Conservation (phyloP, 1,140 invertebrate species). For the Hyphantria cunea region DNA sequence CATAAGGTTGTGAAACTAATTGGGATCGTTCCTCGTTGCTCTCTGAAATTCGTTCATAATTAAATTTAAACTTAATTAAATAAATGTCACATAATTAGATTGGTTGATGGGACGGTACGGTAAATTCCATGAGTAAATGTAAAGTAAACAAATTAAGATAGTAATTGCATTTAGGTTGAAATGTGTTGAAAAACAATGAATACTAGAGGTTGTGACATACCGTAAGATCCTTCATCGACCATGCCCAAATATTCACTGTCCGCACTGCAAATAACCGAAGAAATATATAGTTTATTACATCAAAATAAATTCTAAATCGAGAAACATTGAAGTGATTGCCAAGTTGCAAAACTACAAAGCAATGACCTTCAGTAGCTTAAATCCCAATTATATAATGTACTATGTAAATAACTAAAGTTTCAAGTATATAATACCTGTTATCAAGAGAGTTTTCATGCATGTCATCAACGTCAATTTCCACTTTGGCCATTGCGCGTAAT, state of each 20-base stretch:
- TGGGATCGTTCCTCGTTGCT: slow-evolving; percentile 56
- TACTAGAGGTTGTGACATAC: slow-evolving; percentile 47
- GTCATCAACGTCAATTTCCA: slow-evolving; percentile 70
- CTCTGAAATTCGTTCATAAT: slow-evolving; percentile 63
- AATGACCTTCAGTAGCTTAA: slow-evolving; percentile 58
- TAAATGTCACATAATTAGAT: slow-evolving; percentile 54
- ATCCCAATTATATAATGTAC: slow-evolving; percentile 70
- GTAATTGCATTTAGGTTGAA: not conserved
- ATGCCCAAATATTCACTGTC: slow-evolving; percentile 76
- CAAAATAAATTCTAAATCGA: slow-evolving; percentile 38
- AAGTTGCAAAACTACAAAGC: slow-evolving; percentile 64
- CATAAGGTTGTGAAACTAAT: slow-evolving; percentile 58
- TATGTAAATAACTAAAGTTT: slow-evolving; percentile 33
- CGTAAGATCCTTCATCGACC: slow-evolving; percentile 72
- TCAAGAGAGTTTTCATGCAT: slow-evolving; percentile 75
- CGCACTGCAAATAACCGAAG: slow-evolving; percentile 65
- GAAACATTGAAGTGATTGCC: slow-evolving; percentile 44
- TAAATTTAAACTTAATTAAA: slow-evolving; percentile 69
- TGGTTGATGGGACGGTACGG: slow-evolving; percentile 22
- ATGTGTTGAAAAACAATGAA: not conserved
- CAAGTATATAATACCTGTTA: slow-evolving; percentile 68
- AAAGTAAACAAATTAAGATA: slow-evolving; percentile 9
- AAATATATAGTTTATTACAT: slow-evolving; percentile 38
- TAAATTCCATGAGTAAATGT: slow-evolving; percentile 10
- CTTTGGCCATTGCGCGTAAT: slow-evolving; percentile 77